Conservation (phyloP, 2,797 vertebrate genomes). For the Sebastes wilsoni region DNA sequence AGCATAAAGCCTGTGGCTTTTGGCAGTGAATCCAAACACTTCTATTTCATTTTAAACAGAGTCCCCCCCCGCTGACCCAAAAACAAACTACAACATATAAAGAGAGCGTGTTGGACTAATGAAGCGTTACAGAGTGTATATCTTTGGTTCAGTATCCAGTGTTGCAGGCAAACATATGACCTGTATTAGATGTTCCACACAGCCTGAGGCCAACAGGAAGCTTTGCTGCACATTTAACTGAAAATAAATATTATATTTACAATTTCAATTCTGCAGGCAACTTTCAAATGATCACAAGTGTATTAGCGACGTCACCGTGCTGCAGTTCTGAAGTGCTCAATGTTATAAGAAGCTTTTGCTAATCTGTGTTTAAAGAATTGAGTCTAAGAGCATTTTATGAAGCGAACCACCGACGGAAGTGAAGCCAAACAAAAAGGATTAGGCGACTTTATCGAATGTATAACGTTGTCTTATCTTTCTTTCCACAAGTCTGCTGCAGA, state of each 20-base stretch:
- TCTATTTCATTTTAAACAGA: background rate
- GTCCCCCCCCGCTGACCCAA: background rate
- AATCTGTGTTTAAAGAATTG: constrained; percentile 50
- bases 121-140: background rate
- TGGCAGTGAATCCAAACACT: background rate
- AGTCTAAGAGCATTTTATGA: constrained; percentile 33
- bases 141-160: constrained; percentile 65
- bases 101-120: background rate
- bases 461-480: constrained; percentile 17
- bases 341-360: constrained; percentile 43
- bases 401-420: constrained; percentile 17
- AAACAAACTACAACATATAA: background rate
- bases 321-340: constrained; percentile 33
- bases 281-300: constrained; percentile 42
- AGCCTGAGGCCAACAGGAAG: constrained; percentile 3
- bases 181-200: background rate
- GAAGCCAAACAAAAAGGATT: constrained; percentile 27
- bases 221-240: constrained; percentile 4
- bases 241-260: constrained; percentile 76
- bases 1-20: background rate
- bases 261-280: constrained; percentile 39
- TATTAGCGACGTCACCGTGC: constrained; percentile 15
- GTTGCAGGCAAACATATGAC: background rate
- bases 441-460: constrained; percentile 8
- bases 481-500: background rate